Conservation (phyloP, 2,888 invertebrate species). For the Chrysotoxum bicinctum region DNA sequence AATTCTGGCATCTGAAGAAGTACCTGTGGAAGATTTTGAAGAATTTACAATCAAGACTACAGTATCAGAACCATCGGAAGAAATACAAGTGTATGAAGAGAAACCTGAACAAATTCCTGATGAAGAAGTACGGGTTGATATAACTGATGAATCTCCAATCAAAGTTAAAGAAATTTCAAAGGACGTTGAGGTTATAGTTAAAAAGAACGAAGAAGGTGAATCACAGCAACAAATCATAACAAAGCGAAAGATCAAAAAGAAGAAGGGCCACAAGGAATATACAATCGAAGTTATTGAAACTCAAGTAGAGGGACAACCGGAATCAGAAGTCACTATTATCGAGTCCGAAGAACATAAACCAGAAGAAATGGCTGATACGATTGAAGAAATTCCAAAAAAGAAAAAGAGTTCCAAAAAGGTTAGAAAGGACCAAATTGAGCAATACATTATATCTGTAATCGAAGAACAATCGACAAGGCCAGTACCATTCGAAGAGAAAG, state of each 20-base stretch:
- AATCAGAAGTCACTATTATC: constrained; percentile 79
- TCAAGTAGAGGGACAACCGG: constrained; percentile 80
- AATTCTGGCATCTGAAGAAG: constrained; percentile 76
- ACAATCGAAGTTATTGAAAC: constrained; percentile 82
- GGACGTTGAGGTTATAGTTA: constrained; percentile 63
- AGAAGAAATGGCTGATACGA: constrained; percentile 74
- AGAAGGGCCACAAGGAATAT: constrained; percentile 81
- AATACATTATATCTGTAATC: constrained; percentile 77
- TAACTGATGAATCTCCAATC: constrained; percentile 61
- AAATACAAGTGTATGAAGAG: constrained; percentile 72
- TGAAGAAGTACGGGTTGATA: constrained; percentile 33
- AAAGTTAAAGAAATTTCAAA: constrained; percentile 71
- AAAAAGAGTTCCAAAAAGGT: constrained; percentile 75
- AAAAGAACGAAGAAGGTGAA: constrained; percentile 77
- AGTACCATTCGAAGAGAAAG: constrained; percentile 71
- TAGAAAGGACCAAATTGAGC: constrained; percentile 76
- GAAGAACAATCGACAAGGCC: constrained; percentile 76
- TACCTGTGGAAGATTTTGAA: constrained; percentile 74
- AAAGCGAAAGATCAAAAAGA: constrained; percentile 78
- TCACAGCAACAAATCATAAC: constrained; percentile 79
- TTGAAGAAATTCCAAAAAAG: constrained; percentile 68
- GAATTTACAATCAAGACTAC: constrained; percentile 75
- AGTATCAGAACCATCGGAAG: constrained; percentile 75
- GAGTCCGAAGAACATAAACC: constrained; percentile 62
- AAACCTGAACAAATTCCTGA: constrained; percentile 64